Base-by-base conservation (phyloP, 2,888 invertebrate species). In the Tetropium fuscum region DNA sequence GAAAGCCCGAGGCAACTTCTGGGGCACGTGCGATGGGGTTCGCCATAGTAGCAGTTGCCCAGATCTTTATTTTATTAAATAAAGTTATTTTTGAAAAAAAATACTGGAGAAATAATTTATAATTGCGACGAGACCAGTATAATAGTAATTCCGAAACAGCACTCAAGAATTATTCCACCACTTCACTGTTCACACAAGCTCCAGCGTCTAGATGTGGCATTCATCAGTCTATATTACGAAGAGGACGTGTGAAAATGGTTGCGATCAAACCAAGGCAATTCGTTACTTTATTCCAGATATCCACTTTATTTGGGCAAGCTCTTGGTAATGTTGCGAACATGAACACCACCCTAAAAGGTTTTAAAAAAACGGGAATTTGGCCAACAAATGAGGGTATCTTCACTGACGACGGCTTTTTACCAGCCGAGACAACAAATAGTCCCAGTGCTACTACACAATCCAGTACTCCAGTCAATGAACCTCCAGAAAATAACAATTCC, bases 21-120 rank as follows among this genome's bases (percentile, higher is more conserved):
- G n/a, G n/a, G n/a, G n/a, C n/a, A n/a, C n/a, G n/a, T n/a, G n/a
- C n/a, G n/a, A n/a, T n/a, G n/a, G n/a, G n/a, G n/a, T n/a, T n/a
- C n/a, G n/a, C n/a, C n/a, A n/a, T n/a, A n/a, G n/a, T n/a, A n/a
- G n/a, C n/a, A n/a, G n/a, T n/a, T n/a, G n/a, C n/a, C n/a, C n/a
- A n/a, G n/a, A n/a, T n/a, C n/a, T 38, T 38, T 7, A 38, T n/a
- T 2, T 38, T 38, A 15, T 16, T 38, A 3, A 36, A 36, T 38
- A 3, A 38, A 38, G 18, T 38, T 38, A 38, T 38, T 38, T 16
- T 8, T 1, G 38, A 44, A 44, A 44, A 27, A 44, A 44, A 27
- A 44, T 13, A 44, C 44, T 44, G 44, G 44, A 2, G 44, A 44
- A 44, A 44, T 1, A 44, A 44, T 44, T 44, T 27, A 44, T 44